Conservation (phyloP, 2,797 vertebrate genomes). For the Ficedula albicollis region DNA sequence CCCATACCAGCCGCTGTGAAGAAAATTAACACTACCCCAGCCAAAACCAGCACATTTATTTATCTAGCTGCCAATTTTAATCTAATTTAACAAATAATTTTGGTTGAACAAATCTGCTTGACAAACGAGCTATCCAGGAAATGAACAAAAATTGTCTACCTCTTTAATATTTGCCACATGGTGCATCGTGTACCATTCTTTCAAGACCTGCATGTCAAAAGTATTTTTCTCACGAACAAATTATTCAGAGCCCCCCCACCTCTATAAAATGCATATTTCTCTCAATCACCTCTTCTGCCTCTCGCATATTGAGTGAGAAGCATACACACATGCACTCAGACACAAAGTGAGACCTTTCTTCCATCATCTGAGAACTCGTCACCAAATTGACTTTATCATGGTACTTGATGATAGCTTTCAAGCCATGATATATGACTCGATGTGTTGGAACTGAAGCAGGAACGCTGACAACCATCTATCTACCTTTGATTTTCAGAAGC, state of each 20-base stretch:
- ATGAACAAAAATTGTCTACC: background rate
- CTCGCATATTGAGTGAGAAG: background rate
- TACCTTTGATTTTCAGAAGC: constrained; percentile 7
- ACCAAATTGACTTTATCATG: constrained; percentile 2
- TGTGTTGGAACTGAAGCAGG: background rate
- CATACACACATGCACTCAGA: background rate
- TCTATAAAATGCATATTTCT: background rate
- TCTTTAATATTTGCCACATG: background rate
- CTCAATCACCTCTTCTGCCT: background rate
- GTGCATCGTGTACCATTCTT: background rate
- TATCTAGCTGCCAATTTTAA: background rate
- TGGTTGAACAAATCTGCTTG: background rate
- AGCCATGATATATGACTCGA: background rate
- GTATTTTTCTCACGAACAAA: background rate
- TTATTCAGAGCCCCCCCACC: background rate
- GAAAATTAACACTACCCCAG: background rate
- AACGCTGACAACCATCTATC: background rate
- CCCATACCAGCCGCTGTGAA: background rate
- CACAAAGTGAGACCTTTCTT: background rate
- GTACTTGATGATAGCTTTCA: constrained; percentile 17
- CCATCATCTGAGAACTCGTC: background rate
- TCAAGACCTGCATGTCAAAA: background rate
- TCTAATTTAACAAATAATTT: background rate
- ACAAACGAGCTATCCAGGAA: background rate
- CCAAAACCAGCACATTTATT: background rate